A percentile compares a stretch with the other conserved stretches of the same genome.
Conservation (phyloP, 2,113 vertebrate genomes). For the Cyprinodon brontotheroides region DNA sequence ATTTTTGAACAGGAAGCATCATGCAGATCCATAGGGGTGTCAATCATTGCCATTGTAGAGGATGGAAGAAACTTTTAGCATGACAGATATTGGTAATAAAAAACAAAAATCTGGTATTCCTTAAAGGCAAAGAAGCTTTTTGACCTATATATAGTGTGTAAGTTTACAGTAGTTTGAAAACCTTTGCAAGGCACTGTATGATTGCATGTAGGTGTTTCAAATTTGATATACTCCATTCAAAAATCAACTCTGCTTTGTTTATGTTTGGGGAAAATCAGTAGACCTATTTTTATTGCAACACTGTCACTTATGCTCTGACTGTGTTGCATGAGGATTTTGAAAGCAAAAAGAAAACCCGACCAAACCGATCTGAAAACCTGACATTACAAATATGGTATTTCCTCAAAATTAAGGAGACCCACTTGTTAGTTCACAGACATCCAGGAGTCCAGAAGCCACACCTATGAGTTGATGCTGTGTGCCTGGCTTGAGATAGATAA, state of each 20-base stretch:
- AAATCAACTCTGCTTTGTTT: not conserved
- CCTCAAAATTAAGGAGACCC: slow-evolving; percentile 29
- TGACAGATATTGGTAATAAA: too few species aligned
- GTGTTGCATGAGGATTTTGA: slow-evolving; percentile 21
- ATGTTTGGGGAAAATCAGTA: too few species aligned
- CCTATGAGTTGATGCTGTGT: slow-evolving; percentile 19
- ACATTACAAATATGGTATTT: slow-evolving; percentile 23
- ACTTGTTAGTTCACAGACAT: slow-evolving; percentile 33
- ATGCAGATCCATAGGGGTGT: too few species aligned
- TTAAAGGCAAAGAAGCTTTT: too few species aligned
- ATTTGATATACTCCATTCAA: not conserved
- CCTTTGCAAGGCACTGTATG: not conserved
- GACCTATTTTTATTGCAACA: too few species aligned
- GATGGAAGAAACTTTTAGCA: too few species aligned
- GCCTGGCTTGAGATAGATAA: slow-evolving; percentile 65
- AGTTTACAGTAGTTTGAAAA: not conserved
- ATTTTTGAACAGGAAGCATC: too few species aligned
- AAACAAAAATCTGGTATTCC: too few species aligned
- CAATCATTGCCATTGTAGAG: too few species aligned
- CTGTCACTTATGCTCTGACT: slow-evolving; percentile 13
- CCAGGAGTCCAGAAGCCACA: slow-evolving; percentile 27
- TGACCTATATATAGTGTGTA: too few species aligned
- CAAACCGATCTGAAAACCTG: slow-evolving; percentile 35
- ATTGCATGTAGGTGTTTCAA: not conserved
- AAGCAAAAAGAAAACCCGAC: slow-evolving; percentile 40